Evolutionary conservation across 2,797 vertebrate species (phyloP).

Genomic region (Catharus ustulatus): DNA sequence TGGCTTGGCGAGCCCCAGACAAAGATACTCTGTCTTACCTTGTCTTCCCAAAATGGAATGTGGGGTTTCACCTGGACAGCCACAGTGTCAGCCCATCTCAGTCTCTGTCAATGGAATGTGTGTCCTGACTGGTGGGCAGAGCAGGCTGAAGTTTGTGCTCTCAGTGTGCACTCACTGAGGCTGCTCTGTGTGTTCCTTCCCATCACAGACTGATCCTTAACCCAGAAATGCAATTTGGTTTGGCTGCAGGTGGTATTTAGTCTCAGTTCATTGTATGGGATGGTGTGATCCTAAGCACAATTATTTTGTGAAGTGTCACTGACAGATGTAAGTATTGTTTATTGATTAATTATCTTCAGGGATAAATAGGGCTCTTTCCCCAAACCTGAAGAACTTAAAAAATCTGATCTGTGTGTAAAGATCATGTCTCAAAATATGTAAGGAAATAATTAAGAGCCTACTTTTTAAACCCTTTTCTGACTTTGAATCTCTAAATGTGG

Average conservation of each 20-base stretch:
- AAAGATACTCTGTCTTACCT: not conserved
- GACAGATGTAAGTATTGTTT: not conserved
- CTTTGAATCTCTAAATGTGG: not conserved
- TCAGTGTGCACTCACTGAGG: fast-evolving
- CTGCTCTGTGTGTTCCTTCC: not conserved
- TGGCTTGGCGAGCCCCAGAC: not conserved
- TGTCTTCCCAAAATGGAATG: not conserved
- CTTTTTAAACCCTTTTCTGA: not conserved
- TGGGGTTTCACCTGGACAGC: not conserved
- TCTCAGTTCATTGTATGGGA: not conserved
- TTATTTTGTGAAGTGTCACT: not conserved
- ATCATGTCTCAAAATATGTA: not conserved
- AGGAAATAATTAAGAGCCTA: not conserved
- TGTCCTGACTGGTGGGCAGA: not conserved
- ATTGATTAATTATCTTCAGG: not conserved
- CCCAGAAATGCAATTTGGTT: not conserved
- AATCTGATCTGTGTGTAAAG: not conserved
- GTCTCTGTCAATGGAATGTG: not conserved
- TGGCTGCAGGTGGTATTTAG: not conserved
- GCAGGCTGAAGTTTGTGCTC: not conserved
- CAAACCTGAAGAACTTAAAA: not conserved
- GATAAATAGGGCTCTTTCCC: not conserved
- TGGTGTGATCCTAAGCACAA: not conserved
- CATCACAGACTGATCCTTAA: not conserved
- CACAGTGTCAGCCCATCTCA: not conserved